Percentiles rank a stretch among this genome's conserved stretches.
These are phyloP conservation scores for Hirudo medicinalis DNA, from an alignment of 1,140 invertebrate species.

Conservation along the genomic window DNA sequence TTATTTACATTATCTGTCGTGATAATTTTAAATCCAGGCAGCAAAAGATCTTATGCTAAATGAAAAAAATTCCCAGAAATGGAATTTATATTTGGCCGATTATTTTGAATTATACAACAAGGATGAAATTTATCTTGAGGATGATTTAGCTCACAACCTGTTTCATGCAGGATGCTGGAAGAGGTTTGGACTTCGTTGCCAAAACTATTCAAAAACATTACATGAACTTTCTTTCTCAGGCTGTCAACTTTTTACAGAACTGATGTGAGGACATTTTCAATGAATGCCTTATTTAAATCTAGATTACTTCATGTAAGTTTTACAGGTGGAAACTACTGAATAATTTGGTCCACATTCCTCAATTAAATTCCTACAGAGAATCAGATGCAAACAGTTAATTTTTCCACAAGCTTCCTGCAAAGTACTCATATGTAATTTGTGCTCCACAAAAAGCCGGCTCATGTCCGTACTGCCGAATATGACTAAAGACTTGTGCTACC, in stretches of 20 bases:
- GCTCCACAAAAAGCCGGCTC: not conserved
- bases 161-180: slow-evolving; percentile 6
- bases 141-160: not conserved
- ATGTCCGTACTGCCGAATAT: not conserved
- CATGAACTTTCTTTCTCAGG: not conserved
- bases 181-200: not conserved
- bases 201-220: not conserved
- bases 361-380: too few species aligned
- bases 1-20: too few species aligned
- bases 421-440: not conserved
- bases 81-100: not conserved
- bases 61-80: not conserved
- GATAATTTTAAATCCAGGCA: not conserved
- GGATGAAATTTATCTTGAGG: not conserved
- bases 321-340: not conserved
- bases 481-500: slow-evolving; percentile 14
- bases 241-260: not conserved
- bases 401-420: not conserved
- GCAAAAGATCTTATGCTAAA: not conserved
- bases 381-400: too few species aligned
- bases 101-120: slow-evolving; percentile 9
- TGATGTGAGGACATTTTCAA: not conserved
- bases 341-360: not conserved
- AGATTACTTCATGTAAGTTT: not conserved
- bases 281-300: not conserved